Evolutionary conservation across 2,797 vertebrate genomes (phyloP).

Genomic region (Lepilemur septentrionalis): DNA sequence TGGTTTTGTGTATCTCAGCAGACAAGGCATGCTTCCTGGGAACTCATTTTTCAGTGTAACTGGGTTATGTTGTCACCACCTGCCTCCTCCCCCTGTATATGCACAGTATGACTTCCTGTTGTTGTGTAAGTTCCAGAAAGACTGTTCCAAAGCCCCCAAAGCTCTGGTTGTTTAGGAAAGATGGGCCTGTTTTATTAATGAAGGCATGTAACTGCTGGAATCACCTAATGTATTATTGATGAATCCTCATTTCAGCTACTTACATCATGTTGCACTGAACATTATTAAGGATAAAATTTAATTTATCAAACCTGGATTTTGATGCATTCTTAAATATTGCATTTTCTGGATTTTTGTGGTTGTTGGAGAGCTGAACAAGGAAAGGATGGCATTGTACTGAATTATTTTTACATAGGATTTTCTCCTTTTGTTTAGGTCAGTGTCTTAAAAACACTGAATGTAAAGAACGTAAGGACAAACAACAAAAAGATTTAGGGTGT

Average conservation of each 20-base stretch:
- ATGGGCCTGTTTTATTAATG: slow-evolving; percentile 4
- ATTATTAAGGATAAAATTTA: background rate
- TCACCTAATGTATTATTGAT: background rate
- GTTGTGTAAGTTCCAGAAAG: background rate
- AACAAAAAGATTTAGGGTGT: background rate
- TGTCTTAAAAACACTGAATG: background rate
- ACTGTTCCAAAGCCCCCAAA: background rate
- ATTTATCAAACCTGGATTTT: background rate
- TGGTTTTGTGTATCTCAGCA: background rate
- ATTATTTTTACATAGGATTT: background rate
- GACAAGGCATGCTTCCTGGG: background rate
- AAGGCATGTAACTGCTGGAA: background rate
- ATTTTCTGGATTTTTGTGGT: background rate
- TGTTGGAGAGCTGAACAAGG: background rate
- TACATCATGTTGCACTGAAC: background rate
- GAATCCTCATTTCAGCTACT: background rate
- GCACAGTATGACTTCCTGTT: background rate
- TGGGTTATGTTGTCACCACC: background rate
- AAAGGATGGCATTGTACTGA: background rate
- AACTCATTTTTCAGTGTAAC: background rate
- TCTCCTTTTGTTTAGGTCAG: background rate
- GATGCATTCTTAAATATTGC: background rate
- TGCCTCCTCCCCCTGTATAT: background rate
- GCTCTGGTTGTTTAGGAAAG: background rate
- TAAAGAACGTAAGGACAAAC: background rate